Conservation (phyloP, 64 coral and sea anemone genomes). For the Orbicella faveolata region DNA sequence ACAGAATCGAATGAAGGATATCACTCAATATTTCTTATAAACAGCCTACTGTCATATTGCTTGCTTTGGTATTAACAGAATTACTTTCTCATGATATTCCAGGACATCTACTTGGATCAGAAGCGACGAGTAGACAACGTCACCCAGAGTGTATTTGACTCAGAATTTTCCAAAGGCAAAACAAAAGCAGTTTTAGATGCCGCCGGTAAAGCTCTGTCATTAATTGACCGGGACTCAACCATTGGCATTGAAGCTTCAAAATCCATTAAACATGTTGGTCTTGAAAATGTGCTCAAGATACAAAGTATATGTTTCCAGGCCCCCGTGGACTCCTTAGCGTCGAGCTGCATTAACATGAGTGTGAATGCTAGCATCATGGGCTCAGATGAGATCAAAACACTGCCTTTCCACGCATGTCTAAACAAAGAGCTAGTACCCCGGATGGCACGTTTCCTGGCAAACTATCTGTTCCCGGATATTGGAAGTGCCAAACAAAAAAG, state of each 20-base stretch:
- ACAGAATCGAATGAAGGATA: too few relatives aligned
- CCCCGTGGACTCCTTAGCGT: constrained; percentile 72
- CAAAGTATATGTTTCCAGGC: constrained; percentile 66
- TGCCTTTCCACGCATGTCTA: constrained; percentile 74
- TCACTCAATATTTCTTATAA: too few relatives aligned
- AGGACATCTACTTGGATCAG: constrained; percentile 80
- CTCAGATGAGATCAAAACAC: constrained; percentile 34
- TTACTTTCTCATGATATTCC: background rate
- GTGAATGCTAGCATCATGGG: constrained; percentile 73
- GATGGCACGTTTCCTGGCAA: constrained; percentile 79
- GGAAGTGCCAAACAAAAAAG: constrained; percentile 42
- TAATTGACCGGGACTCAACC: constrained; percentile 84
- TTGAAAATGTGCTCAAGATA: constrained; percentile 79
- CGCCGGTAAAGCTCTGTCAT: constrained; percentile 73
- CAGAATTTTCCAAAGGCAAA: constrained; percentile 95
- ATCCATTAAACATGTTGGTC: constrained; percentile 83
- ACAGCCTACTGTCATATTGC: too few relatives aligned
- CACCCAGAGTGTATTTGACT: constrained; percentile 74
- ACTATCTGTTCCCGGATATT: constrained; percentile 90
- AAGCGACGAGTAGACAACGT: constrained; percentile 65
- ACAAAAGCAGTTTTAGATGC: constrained; percentile 96
- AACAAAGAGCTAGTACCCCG: constrained; percentile 88
- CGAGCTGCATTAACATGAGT: constrained; percentile 80
- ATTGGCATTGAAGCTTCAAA: constrained; percentile 80
- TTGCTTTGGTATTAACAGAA: too few relatives aligned